phyloP scores from a whole-genome alignment of 2,113 vertebrate genomes.

The Mionectes macconnelli region DNA sequence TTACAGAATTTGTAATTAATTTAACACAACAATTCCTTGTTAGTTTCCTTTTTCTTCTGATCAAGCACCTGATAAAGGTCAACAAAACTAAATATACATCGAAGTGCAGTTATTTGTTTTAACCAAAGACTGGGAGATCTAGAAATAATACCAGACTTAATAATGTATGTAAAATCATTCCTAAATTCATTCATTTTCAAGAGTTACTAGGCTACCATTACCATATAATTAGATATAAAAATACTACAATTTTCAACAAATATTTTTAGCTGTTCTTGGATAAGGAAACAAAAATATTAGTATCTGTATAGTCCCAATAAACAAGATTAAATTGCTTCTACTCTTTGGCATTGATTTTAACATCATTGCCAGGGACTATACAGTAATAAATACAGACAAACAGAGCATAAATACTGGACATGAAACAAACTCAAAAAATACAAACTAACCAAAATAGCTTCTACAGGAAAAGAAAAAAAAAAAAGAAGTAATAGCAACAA shows the following conservation, averaged over 20 bases:
- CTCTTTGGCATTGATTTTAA: constrained; percentile 13
- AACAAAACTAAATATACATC: neutral
- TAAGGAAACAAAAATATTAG: constrained; percentile 81
- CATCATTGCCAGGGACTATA: constrained; percentile 71
- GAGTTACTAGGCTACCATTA: neutral
- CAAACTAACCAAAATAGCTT: constrained; percentile 49
- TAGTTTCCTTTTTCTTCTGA: constrained; percentile 13
- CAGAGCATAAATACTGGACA: constrained; percentile 51
- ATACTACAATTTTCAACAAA: neutral
- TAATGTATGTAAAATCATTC: neutral
- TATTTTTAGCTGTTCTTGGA: constrained; percentile 84
- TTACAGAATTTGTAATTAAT: neutral
- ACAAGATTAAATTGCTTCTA: neutral
- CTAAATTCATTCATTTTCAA: neutral
- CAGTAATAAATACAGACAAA: constrained; percentile 69
- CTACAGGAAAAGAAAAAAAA: constrained; percentile 35
- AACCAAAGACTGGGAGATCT: neutral
- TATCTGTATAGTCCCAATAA: constrained; percentile 73
- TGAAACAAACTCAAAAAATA: constrained; percentile 55
- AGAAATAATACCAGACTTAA: neutral
- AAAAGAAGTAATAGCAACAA: constrained; percentile 26
- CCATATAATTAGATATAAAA: neutral
- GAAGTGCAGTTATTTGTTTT: neutral
- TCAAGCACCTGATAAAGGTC: neutral
- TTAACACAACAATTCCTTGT: neutral